Conservation (phyloP, 2,797 vertebrate genomes). For the Okamejei kenojei region DNA sequence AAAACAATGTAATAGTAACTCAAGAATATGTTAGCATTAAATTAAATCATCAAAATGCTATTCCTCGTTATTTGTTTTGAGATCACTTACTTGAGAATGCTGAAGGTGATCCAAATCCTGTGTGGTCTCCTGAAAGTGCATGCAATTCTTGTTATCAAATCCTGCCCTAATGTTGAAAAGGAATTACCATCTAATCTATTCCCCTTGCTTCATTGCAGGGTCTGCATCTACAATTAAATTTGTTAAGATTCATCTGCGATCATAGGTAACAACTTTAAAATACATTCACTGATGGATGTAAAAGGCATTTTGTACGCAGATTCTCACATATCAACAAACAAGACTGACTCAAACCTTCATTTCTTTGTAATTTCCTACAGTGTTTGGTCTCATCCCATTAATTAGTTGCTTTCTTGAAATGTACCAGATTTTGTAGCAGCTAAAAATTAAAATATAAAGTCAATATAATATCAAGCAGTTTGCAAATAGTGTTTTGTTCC, state of each 20-base stretch:
- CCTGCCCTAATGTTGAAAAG: not conserved
- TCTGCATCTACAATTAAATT: too few species aligned
- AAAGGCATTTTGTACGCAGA: not conserved
- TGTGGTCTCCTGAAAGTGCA: not conserved
- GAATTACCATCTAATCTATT: not conserved
- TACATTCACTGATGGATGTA: not conserved
- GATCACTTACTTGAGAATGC: not conserved
- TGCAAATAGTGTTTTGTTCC: not conserved
- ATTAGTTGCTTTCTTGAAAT: not conserved
- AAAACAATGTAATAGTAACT: not conserved
- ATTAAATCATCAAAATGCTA: not conserved
- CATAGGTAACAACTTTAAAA: not conserved
- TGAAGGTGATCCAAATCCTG: not conserved
- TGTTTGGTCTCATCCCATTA: not conserved
- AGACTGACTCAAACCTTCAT: not conserved
- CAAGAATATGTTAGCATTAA: not conserved
- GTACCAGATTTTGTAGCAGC: not conserved
- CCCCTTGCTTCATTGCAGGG: too few species aligned
- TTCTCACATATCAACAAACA: not conserved
- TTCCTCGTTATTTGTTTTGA: not conserved
- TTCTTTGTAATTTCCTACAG: not conserved
- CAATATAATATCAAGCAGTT: too few species aligned
- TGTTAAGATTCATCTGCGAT: not conserved
- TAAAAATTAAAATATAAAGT: not conserved
- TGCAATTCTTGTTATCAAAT: not conserved